phyloP scores from a whole-genome alignment of 1,140 invertebrate genomes.

The Hormaphis cornu region DNA sequence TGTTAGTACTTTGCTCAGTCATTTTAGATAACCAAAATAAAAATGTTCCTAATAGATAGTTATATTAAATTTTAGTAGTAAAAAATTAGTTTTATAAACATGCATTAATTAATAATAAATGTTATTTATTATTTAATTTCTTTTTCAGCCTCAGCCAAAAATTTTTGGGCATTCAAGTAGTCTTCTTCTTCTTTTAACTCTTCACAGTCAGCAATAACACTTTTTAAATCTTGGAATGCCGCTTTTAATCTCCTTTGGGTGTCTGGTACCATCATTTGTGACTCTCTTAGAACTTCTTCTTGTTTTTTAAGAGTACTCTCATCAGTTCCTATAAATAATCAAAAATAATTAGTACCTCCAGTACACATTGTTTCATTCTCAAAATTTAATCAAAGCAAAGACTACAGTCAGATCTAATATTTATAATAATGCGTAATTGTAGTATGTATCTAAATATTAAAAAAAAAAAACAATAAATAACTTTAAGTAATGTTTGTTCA shows the following conservation, averaged over 20 bases:
- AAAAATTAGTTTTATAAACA: neutral
- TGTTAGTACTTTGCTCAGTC: constrained; percentile 4
- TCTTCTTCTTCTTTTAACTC: constrained; percentile 66
- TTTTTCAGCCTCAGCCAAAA: constrained; percentile 58
- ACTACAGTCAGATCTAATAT: too few relatives aligned
- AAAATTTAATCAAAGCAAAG: too few relatives aligned
- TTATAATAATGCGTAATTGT: too few relatives aligned
- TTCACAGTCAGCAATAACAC: constrained; percentile 59
- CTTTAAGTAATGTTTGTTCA: too few relatives aligned
- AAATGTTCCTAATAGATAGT: neutral
- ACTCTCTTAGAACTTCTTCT: constrained; percentile 77
- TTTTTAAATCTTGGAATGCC: constrained; percentile 66
- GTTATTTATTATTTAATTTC: constrained; percentile 29
- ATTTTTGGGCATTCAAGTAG: constrained; percentile 56
- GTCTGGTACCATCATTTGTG: constrained; percentile 81
- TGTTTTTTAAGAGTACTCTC: constrained; percentile 77
- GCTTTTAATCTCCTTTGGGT: constrained; percentile 66
- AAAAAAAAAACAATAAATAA: too few relatives aligned
- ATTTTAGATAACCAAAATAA: neutral
- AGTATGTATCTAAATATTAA: too few relatives aligned
- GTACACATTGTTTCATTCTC: too few relatives aligned
- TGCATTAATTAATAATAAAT: neutral
- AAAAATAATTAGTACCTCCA: neutral
- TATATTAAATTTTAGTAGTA: neutral
- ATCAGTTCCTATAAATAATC: constrained; percentile 54